Conservation (phyloP, 2,888 invertebrate species). For the Meteorus cinctellus region DNA sequence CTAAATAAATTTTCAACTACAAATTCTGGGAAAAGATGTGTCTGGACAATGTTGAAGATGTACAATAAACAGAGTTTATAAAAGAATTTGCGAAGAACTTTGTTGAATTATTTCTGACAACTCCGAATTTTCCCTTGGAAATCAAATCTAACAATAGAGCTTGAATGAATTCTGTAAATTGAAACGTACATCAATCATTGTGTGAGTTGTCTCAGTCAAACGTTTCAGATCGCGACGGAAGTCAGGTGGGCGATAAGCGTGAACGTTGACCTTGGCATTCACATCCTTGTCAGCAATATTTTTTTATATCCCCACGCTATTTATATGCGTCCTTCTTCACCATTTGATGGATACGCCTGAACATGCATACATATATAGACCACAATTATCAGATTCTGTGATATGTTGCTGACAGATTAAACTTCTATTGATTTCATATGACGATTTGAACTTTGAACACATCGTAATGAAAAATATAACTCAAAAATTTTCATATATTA, state of each 20-base stretch:
- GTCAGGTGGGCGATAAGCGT: slow-evolving; percentile 45
- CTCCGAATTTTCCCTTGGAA: no score
- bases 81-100: no score
- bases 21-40: no score
- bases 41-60: no score
- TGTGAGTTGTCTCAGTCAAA: not conserved
- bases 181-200: slow-evolving; percentile 12
- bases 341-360: not conserved
- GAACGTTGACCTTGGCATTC: slow-evolving; percentile 62
- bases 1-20: no score
- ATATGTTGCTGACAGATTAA: not conserved
- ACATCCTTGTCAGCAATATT: slow-evolving; percentile 67
- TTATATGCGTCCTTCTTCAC: not conserved
- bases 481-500: not conserved
- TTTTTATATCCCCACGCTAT: slow-evolving; percentile 44
- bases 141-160: no score
- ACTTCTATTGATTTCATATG: not conserved
- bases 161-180: not conserved
- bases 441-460: no score
- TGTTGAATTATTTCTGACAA: no score
- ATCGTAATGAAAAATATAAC: no score
- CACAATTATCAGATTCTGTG: not conserved
- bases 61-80: no score
- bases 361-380: not conserved
- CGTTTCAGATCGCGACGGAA: slow-evolving; percentile 52